Base-by-base conservation (phyloP, 2,113 vertebrate species). In the Eulemur rufifrons region DNA sequence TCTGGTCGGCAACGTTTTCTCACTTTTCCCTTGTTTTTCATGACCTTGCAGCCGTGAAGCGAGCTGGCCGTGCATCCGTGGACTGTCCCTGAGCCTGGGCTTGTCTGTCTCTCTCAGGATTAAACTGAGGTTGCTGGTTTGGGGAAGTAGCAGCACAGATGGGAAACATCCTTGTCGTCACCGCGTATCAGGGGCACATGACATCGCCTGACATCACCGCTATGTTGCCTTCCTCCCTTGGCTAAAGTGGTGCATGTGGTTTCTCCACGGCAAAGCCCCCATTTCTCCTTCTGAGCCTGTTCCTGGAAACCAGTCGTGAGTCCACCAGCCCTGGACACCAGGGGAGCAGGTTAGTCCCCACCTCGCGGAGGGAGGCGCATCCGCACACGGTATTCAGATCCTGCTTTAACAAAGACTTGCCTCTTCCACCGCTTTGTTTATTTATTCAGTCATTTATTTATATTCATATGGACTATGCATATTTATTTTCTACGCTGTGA, bases 131-230 rank as follows among this genome's bases (percentile, higher is more conserved):
- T 1, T 7, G 1, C 1, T n/a, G 32, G 8, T 25, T 10, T 56
- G n/a, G 23, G 17, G 15, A 29, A 20, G 32, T 1, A 10, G 2
- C 0, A 15, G 5, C 39, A 9, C 15, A 6, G 34, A 29, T 6
- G 10, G 15, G 6, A 56, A 25, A 5, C 0, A 21, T 8, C 66
- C 39, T 12, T 15, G 9, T 8, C 23, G 0, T 11, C 14, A 1
- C 42, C 1, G 5, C 0, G 0, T 0, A 0, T 9, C 0, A 0
- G 8, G 37, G 61, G 1, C 4, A 4, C 1, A 0, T 27, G 56
- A 4, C 0, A 4, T 0, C 20, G 2, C 4, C 4, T 1, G 12
- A 10, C 21, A 1, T 2, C 1, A 0, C 2, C 4, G 59, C 5
- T 0, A 7, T 1, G 21, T 0, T 0, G 23, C 47, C 69, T 39